Evolutionary conservation across 2,797 vertebrate species (phyloP).

Genomic region (Danio aesculapii): DNA sequence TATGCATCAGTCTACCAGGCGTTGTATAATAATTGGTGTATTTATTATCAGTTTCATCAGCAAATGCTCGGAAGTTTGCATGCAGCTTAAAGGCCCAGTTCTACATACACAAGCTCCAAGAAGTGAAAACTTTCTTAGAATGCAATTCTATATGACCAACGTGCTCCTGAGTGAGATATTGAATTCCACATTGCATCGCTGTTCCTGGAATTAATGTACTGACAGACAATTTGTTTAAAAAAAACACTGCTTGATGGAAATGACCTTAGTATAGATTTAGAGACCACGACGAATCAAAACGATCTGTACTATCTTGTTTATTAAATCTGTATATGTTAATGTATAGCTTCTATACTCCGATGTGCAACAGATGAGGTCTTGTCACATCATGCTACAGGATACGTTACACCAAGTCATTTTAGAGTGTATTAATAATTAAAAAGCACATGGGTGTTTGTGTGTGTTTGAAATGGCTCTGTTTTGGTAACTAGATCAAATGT

Average conservation of each 20-base stretch:
- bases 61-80: background rate
- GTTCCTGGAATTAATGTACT: background rate
- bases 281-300: background rate
- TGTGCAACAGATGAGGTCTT: background rate
- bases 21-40: background rate
- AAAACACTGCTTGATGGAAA: background rate
- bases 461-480: background rate
- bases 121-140: constrained; percentile 16
- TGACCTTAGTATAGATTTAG: background rate
- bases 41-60: background rate
- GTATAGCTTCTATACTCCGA: background rate
- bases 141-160: background rate
- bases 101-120: background rate
- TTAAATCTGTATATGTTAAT: background rate
- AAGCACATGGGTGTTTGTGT: background rate
- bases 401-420: constrained; percentile 12
- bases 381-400: constrained; percentile 16
- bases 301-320: background rate
- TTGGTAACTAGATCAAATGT: background rate
- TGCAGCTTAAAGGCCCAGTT: background rate
- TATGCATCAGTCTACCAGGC: background rate
- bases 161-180: background rate
- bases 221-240: background rate
- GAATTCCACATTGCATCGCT: background rate
- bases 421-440: constrained; percentile 25